A percentile compares a stretch with the other conserved stretches of the same genome.
Evolutionary conservation across 2,888 invertebrate species (phyloP).

Genomic region (Labia minor): DNA sequence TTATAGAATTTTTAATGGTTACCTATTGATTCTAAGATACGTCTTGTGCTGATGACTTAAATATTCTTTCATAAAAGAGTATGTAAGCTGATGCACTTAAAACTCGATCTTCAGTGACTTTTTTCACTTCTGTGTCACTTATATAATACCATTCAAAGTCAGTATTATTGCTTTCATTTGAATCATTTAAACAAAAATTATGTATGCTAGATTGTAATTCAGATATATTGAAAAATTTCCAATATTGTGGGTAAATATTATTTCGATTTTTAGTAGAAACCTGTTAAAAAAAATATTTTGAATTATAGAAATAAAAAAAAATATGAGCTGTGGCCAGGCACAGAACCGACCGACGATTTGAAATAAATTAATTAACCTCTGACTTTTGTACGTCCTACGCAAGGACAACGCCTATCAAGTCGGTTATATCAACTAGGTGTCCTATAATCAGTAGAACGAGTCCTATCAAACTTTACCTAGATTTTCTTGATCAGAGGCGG

Average conservation of each 20-base stretch:
- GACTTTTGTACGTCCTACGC: too few relatives aligned
- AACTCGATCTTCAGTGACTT: constrained; percentile 69
- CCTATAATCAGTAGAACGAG: too few relatives aligned
- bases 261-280: background rate
- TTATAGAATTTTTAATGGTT: too few relatives aligned
- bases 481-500: too few relatives aligned
- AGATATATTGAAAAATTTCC: background rate
- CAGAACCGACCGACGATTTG: too few relatives aligned
- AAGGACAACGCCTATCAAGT: too few relatives aligned
- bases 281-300: background rate
- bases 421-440: too few relatives aligned
- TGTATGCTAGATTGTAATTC: background rate
- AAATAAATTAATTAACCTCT: too few relatives aligned
- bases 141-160: constrained; percentile 78
- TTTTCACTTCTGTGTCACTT: constrained; percentile 78
- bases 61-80: constrained; percentile 89
- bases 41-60: background rate
- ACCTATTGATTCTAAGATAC: too few relatives aligned
- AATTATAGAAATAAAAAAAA: too few relatives aligned
- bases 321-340: too few relatives aligned
- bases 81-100: constrained; percentile 84
- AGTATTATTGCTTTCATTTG: constrained; percentile 32
- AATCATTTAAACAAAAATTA: background rate
- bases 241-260: background rate
- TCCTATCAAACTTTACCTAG: too few relatives aligned